Evolutionary conservation across 2,797 vertebrate species (phyloP), one percentile per base, ranked within the genome.

Genomic region (Sebastes ruberrimus): DNA sequence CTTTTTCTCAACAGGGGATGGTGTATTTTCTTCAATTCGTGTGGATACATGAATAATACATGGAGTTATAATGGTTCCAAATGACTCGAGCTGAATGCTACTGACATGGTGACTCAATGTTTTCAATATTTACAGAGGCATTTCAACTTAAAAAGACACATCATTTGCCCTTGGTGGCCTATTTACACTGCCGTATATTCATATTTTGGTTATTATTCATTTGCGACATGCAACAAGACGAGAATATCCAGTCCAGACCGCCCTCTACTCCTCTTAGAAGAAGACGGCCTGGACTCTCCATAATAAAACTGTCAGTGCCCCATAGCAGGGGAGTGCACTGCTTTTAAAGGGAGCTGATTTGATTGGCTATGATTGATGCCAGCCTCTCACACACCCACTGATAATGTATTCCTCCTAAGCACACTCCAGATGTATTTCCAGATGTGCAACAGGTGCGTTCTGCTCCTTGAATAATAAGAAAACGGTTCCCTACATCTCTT

Each of bases 331-430:
- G 77, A 85, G 72, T 64, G 72, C 73, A 75, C 14, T 68, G 80
- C 85, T 88, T 89, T 85, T 78, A 86, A 84, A 89, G 66, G 65
- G 71, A 80, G 73, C 30, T 88, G 73, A 90, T 92, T 87, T 91
- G 90, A 92, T 85, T 90, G 85, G 80, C 68, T 13, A 16, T 82
- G 85, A 89, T 86, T 86, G 81, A 90, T 82, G 76, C 71, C 77
- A 67, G 71, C 80, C 79, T 86, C 78, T 53, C 67, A 79, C 55
- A 85, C 79, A 63, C 67, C 60, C 69, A 72, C 42, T 66, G 84
- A 72, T 84, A 80, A 87, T 81, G 80, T 66, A 81, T 78, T 86
- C 74, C 46, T 64, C 70, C 64, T 38, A 55, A 80, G 75, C 63
- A 53, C 59, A 69, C 53, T 42, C n/a, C 25, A 61, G 57, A 72